phyloP scores from a whole-genome alignment of 2,797 vertebrate genomes.

The Remorina albescens region DNA sequence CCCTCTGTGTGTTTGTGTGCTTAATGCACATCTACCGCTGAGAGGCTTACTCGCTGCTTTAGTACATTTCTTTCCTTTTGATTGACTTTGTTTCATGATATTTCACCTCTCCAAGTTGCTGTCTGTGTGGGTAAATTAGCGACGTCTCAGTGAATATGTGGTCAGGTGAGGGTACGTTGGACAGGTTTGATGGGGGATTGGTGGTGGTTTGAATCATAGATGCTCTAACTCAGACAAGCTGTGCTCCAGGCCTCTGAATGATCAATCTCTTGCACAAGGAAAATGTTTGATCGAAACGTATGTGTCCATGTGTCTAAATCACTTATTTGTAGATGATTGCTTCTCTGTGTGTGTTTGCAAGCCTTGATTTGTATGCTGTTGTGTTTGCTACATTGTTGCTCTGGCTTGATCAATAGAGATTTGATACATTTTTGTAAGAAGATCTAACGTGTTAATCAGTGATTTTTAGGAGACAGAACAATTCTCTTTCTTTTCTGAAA shows the following conservation, averaged over 20 bases:
- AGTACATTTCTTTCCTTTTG: conserved; percentile 15
- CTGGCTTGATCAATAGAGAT: not conserved
- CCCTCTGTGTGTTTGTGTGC: not conserved
- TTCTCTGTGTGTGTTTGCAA: conserved; percentile 3
- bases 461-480: no score
- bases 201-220: conserved; percentile 77
- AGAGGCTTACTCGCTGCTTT: not conserved
- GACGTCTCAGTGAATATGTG: conserved; percentile 24
- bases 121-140: conserved; percentile 31
- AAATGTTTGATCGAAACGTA: conserved; percentile 52
- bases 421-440: not conserved
- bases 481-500: no score
- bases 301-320: conserved; percentile 19
- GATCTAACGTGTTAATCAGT: no score
- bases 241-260: conserved; percentile 72
- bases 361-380: conserved; percentile 43
- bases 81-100: not conserved
- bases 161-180: conserved; percentile 17
- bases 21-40: not conserved
- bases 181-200: conserved; percentile 19
- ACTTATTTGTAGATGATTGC: conserved; percentile 15
- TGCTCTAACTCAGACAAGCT: conserved; percentile 71
- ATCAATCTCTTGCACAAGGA: conserved; percentile 66
- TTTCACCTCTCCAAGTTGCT: conserved; percentile 4
- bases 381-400: conserved; percentile 23